phyloP scores from a whole-genome alignment of 2,113 vertebrate genomes.

The Etia nguti region DNA sequence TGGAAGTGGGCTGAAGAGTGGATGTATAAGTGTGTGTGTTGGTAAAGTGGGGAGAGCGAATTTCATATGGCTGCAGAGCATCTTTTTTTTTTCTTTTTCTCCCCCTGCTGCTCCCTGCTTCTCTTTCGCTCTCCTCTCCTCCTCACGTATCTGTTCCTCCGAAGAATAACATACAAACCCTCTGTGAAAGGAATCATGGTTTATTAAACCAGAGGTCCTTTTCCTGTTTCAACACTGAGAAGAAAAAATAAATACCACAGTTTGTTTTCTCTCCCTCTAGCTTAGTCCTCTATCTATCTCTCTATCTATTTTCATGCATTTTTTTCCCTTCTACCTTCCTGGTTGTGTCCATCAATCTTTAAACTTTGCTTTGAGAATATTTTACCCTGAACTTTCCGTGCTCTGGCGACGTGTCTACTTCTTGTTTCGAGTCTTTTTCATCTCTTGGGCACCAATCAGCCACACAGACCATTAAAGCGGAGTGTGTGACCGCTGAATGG shows the following conservation, averaged over 20 bases:
- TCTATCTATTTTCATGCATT: constrained; percentile 47
- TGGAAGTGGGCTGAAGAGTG: constrained; percentile 53
- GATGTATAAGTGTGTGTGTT: not conserved
- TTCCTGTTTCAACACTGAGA: constrained; percentile 71
- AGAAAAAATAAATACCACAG: constrained; percentile 65
- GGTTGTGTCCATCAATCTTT: constrained; percentile 22
- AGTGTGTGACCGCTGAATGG: constrained; percentile 61
- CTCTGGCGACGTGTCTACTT: not conserved
- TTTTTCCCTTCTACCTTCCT: not conserved
- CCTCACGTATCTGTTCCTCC: constrained; percentile 63
- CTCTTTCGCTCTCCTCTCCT: constrained; percentile 31
- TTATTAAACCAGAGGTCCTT: constrained; percentile 73
- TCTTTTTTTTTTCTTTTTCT: not conserved
- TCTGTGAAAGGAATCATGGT: constrained; percentile 74
- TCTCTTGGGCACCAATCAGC: constrained; percentile 47
- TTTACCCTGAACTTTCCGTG: not conserved
- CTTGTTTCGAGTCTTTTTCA: not conserved
- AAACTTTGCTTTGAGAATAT: not conserved
- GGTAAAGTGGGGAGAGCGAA: not conserved
- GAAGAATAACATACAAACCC: constrained; percentile 72
- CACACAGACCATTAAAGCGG: constrained; percentile 42
- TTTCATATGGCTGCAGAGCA: constrained; percentile 54
- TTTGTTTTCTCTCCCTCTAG: constrained; percentile 64
- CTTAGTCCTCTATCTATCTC: constrained; percentile 40
- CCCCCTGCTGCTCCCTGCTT: constrained; percentile 24